Evolutionary conservation across 2,888 invertebrate species (phyloP).

Genomic region (Xanthostigma xanthostigma): DNA sequence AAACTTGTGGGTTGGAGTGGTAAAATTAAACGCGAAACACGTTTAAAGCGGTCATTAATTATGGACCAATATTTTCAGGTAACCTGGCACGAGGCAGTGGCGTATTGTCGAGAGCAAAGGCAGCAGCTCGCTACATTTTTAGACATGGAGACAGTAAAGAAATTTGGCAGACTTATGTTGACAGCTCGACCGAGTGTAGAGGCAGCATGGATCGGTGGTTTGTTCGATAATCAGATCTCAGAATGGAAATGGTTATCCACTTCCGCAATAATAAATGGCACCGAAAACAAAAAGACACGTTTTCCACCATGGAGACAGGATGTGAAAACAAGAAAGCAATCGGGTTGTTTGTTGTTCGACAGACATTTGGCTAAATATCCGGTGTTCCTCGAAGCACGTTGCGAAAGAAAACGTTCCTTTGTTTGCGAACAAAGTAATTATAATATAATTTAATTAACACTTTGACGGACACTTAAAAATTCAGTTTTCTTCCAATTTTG

Average conservation of each 20-base stretch:
- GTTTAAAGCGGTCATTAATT: no score
- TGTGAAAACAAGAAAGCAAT: slow-evolving; percentile 16
- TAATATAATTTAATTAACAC: neutral
- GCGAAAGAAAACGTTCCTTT: slow-evolving; percentile 35
- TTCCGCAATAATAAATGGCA: slow-evolving; percentile 32
- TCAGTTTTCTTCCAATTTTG: no score
- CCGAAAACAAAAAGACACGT: slow-evolving; percentile 17
- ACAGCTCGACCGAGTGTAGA: slow-evolving; percentile 37
- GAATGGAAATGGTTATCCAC: slow-evolving; percentile 33
- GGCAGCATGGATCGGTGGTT: slow-evolving; percentile 36
- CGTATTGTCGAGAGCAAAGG: no score
- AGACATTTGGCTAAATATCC: slow-evolving; percentile 29
- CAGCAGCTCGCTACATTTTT: no score
- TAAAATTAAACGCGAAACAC: no score
- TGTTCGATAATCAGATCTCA: slow-evolving; percentile 19
- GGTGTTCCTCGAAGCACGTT: slow-evolving; percentile 32
- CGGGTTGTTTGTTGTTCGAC: slow-evolving; percentile 34
- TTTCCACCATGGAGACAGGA: slow-evolving; percentile 18
- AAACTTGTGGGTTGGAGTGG: no score
- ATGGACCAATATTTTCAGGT: no score
- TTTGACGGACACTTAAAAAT: no score
- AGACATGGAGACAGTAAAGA: slow-evolving; percentile 14
- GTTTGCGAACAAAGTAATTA: slow-evolving; percentile 27
- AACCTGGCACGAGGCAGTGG: no score
- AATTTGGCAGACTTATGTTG: slow-evolving; percentile 30